A percentile compares a stretch with the other conserved stretches of the same genome.
phyloP scores from a whole-genome alignment of 2,888 invertebrate species.

The Incurvaria masculella region DNA sequence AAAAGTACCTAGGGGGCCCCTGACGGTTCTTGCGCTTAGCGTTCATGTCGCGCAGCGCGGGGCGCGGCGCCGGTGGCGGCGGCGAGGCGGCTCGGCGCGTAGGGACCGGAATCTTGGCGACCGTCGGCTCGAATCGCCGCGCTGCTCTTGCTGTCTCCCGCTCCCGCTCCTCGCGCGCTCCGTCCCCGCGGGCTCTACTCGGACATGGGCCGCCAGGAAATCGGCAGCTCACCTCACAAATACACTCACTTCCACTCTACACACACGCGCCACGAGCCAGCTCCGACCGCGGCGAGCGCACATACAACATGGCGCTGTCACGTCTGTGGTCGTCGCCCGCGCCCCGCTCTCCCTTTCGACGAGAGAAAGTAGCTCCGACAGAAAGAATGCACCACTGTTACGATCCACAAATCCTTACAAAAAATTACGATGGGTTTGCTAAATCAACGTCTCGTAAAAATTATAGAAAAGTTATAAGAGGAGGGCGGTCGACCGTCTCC shows the following conservation, averaged over 20 bases:
- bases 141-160: neutral
- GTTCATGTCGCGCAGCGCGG: slow-evolving; percentile 59
- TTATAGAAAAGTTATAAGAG: slow-evolving; percentile 41
- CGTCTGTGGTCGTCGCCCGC: neutral
- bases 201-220: neutral
- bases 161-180: slow-evolving; percentile 1
- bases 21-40: slow-evolving; percentile 84
- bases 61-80: slow-evolving; percentile 56
- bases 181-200: neutral
- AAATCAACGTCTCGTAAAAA: slow-evolving; percentile 28
- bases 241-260: neutral
- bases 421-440: slow-evolving; percentile 28
- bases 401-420: slow-evolving; percentile 29
- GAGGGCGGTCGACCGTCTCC: slow-evolving; percentile 51
- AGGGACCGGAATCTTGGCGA: slow-evolving; percentile 82
- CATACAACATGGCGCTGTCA: slow-evolving; percentile 52
- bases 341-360: neutral
- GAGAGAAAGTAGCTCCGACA: neutral
- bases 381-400: neutral
- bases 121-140: slow-evolving; percentile 1
- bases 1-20: slow-evolving; percentile 67
- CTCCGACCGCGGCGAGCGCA: slow-evolving; percentile 34
- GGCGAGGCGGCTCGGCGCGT: slow-evolving; percentile 75
- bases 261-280: slow-evolving; percentile 1
- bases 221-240: neutral